A percentile compares a stretch with the other conserved stretches of the same genome.
Conservation (phyloP, 2,888 invertebrate genomes). For the Masnerella sp. region DNA sequence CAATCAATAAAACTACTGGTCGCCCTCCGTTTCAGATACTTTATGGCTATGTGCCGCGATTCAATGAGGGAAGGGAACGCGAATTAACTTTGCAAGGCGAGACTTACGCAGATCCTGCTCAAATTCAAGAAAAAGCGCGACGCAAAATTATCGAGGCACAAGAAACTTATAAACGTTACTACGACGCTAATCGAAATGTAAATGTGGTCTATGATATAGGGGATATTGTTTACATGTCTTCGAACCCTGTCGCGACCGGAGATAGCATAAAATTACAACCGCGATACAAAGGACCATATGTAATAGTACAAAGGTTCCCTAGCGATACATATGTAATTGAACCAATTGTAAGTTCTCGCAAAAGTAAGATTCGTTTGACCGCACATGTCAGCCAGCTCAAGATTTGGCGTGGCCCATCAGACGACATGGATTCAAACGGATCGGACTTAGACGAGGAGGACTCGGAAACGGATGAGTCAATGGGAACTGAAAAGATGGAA, state of each 20-base stretch:
- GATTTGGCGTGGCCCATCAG: constrained; percentile 15
- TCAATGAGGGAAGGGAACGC: not conserved
- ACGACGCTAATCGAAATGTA: not conserved
- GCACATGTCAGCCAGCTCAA: constrained; percentile 17
- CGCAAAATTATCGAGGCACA: not conserved
- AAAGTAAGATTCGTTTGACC: not conserved
- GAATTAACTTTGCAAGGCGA: not conserved
- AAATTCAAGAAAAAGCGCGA: not conserved
- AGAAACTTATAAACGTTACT: constrained; percentile 2
- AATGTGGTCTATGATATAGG: constrained; percentile 15
- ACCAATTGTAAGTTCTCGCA: not conserved
- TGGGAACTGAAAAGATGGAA: not conserved
- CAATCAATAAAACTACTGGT: constrained; percentile 39
- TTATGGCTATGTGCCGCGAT: constrained; percentile 38
- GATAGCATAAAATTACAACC: constrained; percentile 20
- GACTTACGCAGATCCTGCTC: not conserved
- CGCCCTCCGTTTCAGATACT: constrained; percentile 35
- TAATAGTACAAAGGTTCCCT: constrained; percentile 1
- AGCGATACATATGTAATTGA: constrained; percentile 15
- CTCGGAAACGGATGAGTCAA: not conserved
- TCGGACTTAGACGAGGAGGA: not conserved
- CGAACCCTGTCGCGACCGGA: constrained; percentile 10
- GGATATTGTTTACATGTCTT: constrained; percentile 19
- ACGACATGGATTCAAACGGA: not conserved
- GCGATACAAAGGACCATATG: constrained; percentile 9